Conservation (phyloP, 2,888 invertebrate species). For the Leptopilina drosophilae region DNA sequence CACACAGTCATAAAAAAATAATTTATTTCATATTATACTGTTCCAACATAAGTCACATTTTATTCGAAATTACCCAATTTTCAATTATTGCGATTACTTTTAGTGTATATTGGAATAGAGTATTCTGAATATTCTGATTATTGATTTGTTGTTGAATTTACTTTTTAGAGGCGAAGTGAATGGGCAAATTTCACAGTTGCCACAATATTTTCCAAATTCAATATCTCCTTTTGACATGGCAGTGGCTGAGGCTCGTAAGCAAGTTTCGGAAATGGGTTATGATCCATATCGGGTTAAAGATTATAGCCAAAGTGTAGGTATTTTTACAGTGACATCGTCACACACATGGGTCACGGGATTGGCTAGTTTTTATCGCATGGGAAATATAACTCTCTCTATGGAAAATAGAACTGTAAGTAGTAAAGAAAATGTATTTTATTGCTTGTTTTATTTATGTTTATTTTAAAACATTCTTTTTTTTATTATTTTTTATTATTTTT, state of each 20-base stretch:
- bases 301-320: constrained; percentile 84
- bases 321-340: constrained; percentile 83
- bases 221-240: constrained; percentile 92
- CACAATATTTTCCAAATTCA: constrained; percentile 89
- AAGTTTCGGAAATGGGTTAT: constrained; percentile 82
- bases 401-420: constrained; percentile 82
- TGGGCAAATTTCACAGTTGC: constrained; percentile 83
- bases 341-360: constrained; percentile 89
- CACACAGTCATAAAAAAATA: too few relatives aligned
- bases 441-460: background rate
- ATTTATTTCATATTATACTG: background rate
- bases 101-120: background rate
- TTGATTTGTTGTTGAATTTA: background rate
- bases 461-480: too few relatives aligned
- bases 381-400: constrained; percentile 86
- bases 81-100: too few relatives aligned
- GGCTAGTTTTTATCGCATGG: constrained; percentile 89
- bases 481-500: too few relatives aligned
- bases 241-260: constrained; percentile 85
- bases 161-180: constrained; percentile 83
- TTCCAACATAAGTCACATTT: too few relatives aligned
- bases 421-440: background rate
- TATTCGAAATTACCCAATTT: too few relatives aligned
- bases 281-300: constrained; percentile 88
- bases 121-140: background rate